These are phyloP conservation scores for Tenrec ecaudatus DNA, from an alignment of 2,113 vertebrate species.

Conservation along the genomic window DNA sequence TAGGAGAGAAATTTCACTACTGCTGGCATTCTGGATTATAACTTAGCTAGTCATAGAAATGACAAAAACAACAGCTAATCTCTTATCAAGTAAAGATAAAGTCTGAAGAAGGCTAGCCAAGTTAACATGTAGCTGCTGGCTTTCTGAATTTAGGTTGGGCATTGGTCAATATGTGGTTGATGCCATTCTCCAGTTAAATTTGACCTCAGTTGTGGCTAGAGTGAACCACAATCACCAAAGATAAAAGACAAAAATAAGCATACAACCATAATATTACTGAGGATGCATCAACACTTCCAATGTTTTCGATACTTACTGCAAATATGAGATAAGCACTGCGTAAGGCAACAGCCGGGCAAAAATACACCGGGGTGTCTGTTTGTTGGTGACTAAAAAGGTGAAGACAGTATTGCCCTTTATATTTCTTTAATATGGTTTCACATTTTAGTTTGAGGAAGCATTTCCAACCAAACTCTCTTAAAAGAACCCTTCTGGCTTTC, in stretches of 20 bases:
- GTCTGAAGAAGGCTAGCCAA: neutral
- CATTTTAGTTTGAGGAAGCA: neutral
- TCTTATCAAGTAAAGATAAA: neutral
- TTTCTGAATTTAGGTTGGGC: neutral
- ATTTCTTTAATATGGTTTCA: neutral
- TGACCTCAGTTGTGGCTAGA: neutral
- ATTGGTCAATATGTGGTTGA: neutral
- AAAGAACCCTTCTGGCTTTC: fast-evolving
- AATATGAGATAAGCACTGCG: too few species aligned
- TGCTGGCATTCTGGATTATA: neutral
- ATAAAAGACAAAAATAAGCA: neutral
- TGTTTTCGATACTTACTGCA: fast-evolving
- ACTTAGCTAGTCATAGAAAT: neutral
- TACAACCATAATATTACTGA: neutral
- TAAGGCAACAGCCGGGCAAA: too few species aligned
- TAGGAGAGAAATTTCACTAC: neutral
- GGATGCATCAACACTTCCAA: neutral
- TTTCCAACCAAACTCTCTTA: neutral
- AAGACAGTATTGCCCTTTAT: too few species aligned
- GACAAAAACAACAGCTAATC: neutral
- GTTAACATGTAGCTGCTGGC: neutral
- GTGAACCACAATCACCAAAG: neutral
- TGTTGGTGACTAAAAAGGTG: neutral
- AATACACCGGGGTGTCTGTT: neutral
- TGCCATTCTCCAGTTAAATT: neutral